Conservation (phyloP, 2,888 invertebrate genomes). For the Junonia oenone region DNA sequence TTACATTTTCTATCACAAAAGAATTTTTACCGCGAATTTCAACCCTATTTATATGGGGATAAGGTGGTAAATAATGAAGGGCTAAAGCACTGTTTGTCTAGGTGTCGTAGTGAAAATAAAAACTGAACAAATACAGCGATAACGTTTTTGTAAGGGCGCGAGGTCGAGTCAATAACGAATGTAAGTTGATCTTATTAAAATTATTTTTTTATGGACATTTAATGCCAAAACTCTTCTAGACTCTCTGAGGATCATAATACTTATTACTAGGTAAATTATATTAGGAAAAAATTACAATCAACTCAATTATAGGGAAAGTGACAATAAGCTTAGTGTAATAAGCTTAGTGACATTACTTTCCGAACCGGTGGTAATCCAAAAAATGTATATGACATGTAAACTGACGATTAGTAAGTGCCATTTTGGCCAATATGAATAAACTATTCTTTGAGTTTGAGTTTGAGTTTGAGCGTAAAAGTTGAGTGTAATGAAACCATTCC, state of each 20-base stretch:
- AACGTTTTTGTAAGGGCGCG: slow-evolving; percentile 73
- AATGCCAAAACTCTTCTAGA: slow-evolving; percentile 37
- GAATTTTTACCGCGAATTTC: slow-evolving; percentile 27
- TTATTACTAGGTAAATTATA: too few relatives aligned
- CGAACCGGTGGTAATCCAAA: too few relatives aligned
- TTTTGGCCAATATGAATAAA: too few relatives aligned
- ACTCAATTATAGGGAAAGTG: too few relatives aligned
- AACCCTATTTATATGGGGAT: slow-evolving; percentile 29
- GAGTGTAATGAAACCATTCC: too few relatives aligned
- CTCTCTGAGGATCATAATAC: slow-evolving; percentile 37
- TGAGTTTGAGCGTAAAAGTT: too few relatives aligned
- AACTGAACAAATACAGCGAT: slow-evolving; percentile 74
- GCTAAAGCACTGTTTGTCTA: slow-evolving; percentile 43
- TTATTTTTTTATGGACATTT: slow-evolving; percentile 28
- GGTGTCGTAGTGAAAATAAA: slow-evolving; percentile 71
- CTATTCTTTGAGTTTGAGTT: too few relatives aligned
- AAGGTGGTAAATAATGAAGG: slow-evolving; percentile 15
- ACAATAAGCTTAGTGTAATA: too few relatives aligned
- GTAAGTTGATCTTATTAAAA: slow-evolving; percentile 43
- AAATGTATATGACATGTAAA: too few relatives aligned
- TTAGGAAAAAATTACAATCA: too few relatives aligned
- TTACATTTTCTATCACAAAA: slow-evolving; percentile 41
- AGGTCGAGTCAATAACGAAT: slow-evolving; percentile 62
- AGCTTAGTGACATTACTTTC: too few relatives aligned
- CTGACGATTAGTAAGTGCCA: too few relatives aligned